These are phyloP conservation scores for Turdus rufiventris DNA, from an alignment of 2,113 vertebrate genomes.

Conservation along the genomic window DNA sequence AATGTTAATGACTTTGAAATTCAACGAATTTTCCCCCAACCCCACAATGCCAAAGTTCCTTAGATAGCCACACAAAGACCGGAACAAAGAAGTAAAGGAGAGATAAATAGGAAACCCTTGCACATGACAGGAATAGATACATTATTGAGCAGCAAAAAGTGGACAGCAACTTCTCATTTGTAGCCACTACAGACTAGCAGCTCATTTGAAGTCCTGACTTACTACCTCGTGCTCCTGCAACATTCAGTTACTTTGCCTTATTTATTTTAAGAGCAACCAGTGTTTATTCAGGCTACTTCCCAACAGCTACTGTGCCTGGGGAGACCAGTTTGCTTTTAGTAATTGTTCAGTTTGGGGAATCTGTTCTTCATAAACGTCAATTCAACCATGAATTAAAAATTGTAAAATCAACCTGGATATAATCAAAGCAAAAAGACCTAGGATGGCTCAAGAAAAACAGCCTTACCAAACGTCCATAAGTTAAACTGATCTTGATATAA, in stretches of 20 bases:
- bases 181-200: not conserved
- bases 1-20: not conserved
- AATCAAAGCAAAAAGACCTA: not conserved
- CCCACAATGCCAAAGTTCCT: not conserved
- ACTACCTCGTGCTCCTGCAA: not conserved
- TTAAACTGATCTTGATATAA: not conserved
- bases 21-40: not conserved
- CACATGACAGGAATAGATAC: fast-evolving
- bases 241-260: not conserved
- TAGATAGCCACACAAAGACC: not conserved
- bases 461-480: not conserved
- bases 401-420: not conserved
- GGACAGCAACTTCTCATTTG: not conserved
- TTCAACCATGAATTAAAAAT: not conserved
- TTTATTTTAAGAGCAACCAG: not conserved
- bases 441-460: not conserved
- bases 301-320: not conserved
- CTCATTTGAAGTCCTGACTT: not conserved
- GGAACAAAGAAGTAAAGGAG: not conserved
- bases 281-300: not conserved
- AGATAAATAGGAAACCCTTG: not conserved
- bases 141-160: not conserved
- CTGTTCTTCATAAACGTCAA: not conserved
- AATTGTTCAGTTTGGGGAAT: not conserved
- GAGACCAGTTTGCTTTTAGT: not conserved